Base-by-base conservation (phyloP, 2,888 invertebrate species). In the Tortricodes alternella region DNA sequence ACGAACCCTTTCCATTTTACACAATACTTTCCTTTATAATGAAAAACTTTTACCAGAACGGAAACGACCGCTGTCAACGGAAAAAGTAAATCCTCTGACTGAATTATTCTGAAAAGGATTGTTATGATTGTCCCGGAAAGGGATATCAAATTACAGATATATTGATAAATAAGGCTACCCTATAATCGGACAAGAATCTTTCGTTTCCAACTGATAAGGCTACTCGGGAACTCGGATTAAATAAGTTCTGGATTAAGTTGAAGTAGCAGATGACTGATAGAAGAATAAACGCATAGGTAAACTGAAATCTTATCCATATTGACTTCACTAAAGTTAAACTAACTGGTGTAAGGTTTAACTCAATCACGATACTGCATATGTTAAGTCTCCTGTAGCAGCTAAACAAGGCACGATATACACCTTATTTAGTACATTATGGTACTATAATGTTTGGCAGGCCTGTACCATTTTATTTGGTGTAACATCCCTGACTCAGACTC, bases 21-120 rank as follows among this genome's bases (percentile, higher is more conserved):
- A 32, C 37, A n/a, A 27, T 29, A 41, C 41, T 27, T 11, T 13
- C 49, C 43, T 44, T 50, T 56, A 43, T 56, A 9, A 50, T 56
- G 43, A 32, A 49, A 37, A 55, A 49, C 43, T 38, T 46, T 46
- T n/a, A 6, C 7, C 37, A 37, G n/a, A 37, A 41, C 3, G 44
- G 29, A 37, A 41, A 11, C 16, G 18, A 44, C 16, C 44, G 16
- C 4, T 16, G 44, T 44, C 44, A 11, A 44, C n/a, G 44, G 13
- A 9, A 6, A 44, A 21, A 11, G 21, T 6, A n/a, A 39, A 39
- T n/a, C 3, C 21, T 44, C 9, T 6, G 15, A n/a, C 16, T n/a
- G 24, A 9, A 23, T 43, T 43, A 4, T 3, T 18, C 6, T 18
- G 29, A 18, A 41, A 41, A 41, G 41, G 41, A 15, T 5, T 41